Percentiles rank a stretch among this genome's conserved stretches.
Conservation (phyloP, 2,888 invertebrate species). For the Exephanes ischioxanthus region DNA sequence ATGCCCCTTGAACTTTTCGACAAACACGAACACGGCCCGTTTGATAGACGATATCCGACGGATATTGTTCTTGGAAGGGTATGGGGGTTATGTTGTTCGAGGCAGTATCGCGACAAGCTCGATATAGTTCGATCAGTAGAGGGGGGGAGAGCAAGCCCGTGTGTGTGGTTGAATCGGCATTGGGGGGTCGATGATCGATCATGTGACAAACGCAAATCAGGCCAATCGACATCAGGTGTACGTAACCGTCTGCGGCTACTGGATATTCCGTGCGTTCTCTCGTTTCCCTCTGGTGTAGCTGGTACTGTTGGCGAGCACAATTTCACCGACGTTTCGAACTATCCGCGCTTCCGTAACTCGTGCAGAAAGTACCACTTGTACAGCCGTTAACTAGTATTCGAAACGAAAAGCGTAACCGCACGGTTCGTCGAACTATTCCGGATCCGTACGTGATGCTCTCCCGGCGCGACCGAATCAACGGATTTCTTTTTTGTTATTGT, state of each 20-base stretch:
- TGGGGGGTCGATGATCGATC: constrained; percentile 65
- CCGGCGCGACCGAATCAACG: constrained; percentile 3
- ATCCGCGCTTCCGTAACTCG: constrained; percentile 49
- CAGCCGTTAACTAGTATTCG: constrained; percentile 19
- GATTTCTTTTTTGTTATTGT: not conserved
- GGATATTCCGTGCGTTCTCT: constrained; percentile 53
- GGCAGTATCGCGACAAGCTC: constrained; percentile 49
- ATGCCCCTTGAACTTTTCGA: constrained; percentile 59
- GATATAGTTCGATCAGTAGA: constrained; percentile 52
- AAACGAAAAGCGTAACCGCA: constrained; percentile 13
- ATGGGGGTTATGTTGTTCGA: constrained; percentile 22
- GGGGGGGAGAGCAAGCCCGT: constrained; percentile 10
- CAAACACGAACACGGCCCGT: constrained; percentile 35
- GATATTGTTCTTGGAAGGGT: constrained; percentile 48
- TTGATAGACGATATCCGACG: constrained; percentile 61
- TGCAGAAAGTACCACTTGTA: constrained; percentile 55
- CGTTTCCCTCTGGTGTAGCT: constrained; percentile 15
- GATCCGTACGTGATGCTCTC: not conserved
- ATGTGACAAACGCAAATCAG: constrained; percentile 74
- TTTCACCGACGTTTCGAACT: constrained; percentile 37
- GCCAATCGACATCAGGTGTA: constrained; percentile 70
- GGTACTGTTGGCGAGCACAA: not conserved
- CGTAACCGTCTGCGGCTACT: constrained; percentile 56
- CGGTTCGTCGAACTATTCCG: constrained; percentile 24
- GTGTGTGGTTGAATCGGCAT: constrained; percentile 61